Evolutionary conservation across 1,140 invertebrate genomes (phyloP).

Genomic region (Platorchestia sp.): DNA sequence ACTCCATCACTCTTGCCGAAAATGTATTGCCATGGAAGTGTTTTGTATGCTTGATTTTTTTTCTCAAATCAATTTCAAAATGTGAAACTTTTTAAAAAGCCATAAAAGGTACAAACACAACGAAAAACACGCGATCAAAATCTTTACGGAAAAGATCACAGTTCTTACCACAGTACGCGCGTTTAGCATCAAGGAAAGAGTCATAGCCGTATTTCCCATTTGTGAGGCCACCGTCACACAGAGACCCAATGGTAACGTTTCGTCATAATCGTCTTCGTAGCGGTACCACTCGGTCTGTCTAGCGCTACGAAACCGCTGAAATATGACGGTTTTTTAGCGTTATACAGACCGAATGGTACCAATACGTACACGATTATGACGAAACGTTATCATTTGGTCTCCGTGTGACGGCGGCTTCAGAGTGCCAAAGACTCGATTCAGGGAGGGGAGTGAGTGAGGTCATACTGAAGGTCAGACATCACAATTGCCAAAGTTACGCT

Average conservation of each 20-base stretch:
- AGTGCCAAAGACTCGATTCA: neutral
- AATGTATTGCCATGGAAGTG: neutral
- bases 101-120: too few species aligned
- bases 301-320: too few species aligned
- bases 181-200: neutral
- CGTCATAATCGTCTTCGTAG: too few species aligned
- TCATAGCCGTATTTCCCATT: too few species aligned
- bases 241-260: too few species aligned
- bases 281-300: neutral
- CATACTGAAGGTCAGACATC: neutral
- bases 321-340: too few species aligned
- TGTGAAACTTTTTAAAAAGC: too few species aligned
- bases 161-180: neutral
- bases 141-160: neutral
- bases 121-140: neutral
- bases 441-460: neutral
- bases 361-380: too few species aligned
- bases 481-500: conserved; percentile 40
- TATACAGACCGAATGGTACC: too few species aligned
- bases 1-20: neutral
- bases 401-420: neutral
- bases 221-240: too few species aligned
- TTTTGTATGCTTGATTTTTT: neutral
- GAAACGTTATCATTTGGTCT: too few species aligned
- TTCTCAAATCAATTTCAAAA: too few species aligned